Evolutionary conservation across 2,113 vertebrate species (phyloP), one percentile per base, ranked within the genome.

Genomic region (Thunnus thynnus): DNA sequence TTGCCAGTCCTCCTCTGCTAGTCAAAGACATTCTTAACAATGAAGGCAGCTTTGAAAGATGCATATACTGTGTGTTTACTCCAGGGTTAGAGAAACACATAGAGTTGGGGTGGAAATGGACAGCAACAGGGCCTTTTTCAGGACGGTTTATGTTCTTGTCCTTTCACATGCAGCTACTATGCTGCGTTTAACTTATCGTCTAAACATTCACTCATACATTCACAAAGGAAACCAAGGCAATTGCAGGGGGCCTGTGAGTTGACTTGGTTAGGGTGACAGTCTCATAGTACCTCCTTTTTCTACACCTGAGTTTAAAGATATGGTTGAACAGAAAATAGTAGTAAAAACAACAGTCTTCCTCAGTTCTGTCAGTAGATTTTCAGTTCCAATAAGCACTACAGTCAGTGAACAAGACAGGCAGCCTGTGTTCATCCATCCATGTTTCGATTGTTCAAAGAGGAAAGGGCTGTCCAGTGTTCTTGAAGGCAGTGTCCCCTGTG

Each of bases 291-390:
- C 90, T 85, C 88, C 83, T 89, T 78, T 48, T 88, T 89, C 56
- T 91, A 91, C 86, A 94, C 94, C 94, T 94, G 94, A 95, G 95
- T 88, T 93, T 88, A 82, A 86, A 80, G 54, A 88, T 85, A 88
- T 46, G 30, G 88, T 92, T 75, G 76, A 90, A 90, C 69, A 79
- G 54, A 85, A 87, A 74, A 72, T 27, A 58, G 56, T 75, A 74
- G 69, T 76, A 60, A 52, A 69, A 67, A 22, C 47, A 76, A 52
- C 27, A 77, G 51, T 76, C 54, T 11, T 79, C 36, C 46, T 61
- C 56, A 51, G 69, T 48, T 66, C 30, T 48, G 51, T 73, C 76
- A 62, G 83, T 48, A 54, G 78, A 72, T 48, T 41, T 32, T 46
- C 22, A 76, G 73, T 52, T 83, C 58, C n/a, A 10, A 25, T 17